Evolutionary conservation across 2,888 invertebrate species (phyloP).

Genomic region (Chironomus riparius): DNA sequence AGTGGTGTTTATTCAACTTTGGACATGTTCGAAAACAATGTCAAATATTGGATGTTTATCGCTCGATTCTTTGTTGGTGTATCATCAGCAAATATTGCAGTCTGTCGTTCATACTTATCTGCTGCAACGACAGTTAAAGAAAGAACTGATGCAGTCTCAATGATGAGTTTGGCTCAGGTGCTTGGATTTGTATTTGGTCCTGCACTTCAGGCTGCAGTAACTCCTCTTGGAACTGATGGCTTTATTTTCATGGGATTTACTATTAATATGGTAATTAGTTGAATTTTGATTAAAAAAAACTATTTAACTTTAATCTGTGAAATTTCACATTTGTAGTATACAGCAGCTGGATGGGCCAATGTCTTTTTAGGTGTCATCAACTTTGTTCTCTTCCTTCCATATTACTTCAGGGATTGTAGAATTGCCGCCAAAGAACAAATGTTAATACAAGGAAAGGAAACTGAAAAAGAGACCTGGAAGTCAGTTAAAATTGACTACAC

Average conservation of each 20-base stretch:
- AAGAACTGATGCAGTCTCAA: constrained; percentile 73
- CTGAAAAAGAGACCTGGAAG: constrained; percentile 67
- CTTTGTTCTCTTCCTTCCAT: constrained; percentile 63
- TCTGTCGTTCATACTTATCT: constrained; percentile 74
- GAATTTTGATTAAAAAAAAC: background rate
- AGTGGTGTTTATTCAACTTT: constrained; percentile 67
- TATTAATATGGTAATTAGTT: constrained; percentile 51
- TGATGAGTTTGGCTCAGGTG: constrained; percentile 75
- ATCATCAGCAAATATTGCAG: constrained; percentile 72
- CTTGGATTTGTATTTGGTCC: constrained; percentile 82
- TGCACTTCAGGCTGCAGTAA: constrained; percentile 69
- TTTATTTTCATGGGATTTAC: constrained; percentile 48
- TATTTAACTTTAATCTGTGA: too few species aligned
- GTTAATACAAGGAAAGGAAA: constrained; percentile 58
- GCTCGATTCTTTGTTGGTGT: constrained; percentile 74
- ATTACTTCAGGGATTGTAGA: constrained; percentile 60
- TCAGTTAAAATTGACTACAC: constrained; percentile 62
- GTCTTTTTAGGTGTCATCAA: constrained; percentile 63
- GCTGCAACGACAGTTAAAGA: constrained; percentile 72
- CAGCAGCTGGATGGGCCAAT: constrained; percentile 78
- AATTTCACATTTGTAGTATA: constrained; percentile 50
- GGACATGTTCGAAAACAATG: constrained; percentile 54
- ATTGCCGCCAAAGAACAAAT: constrained; percentile 74
- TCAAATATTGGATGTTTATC: constrained; percentile 63
- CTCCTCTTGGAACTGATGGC: constrained; percentile 64